A percentile compares a stretch with the other conserved stretches of the same genome.
Conservation (phyloP, 1,140 invertebrate species). For the Octopus bimaculoides region DNA sequence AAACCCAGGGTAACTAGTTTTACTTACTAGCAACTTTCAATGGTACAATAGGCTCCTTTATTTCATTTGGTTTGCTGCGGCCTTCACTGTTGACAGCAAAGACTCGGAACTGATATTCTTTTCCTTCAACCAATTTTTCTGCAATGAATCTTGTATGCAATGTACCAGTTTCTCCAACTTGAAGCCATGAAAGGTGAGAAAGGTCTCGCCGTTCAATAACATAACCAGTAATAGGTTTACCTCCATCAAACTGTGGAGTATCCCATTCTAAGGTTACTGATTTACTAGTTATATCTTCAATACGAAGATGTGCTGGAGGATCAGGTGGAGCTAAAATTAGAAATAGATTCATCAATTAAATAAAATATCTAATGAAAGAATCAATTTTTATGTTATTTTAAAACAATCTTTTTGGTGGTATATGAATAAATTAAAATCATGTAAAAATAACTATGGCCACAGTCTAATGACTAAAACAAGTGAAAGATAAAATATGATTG, state of each 20-base stretch:
- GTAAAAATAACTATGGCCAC: too few species aligned
- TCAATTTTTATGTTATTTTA: too few species aligned
- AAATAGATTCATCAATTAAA: background rate
- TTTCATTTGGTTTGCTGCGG: conserved; percentile 30
- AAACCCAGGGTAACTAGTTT: conserved; percentile 65
- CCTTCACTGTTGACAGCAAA: conserved; percentile 79
- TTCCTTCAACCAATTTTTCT: conserved; percentile 83
- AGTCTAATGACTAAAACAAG: too few species aligned
- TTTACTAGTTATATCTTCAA: conserved; percentile 39
- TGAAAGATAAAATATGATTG: too few species aligned
- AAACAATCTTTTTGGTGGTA: too few species aligned
- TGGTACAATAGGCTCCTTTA: conserved; percentile 33
- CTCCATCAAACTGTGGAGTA: conserved; percentile 52
- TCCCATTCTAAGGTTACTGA: conserved; percentile 48
- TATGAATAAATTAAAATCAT: too few species aligned
- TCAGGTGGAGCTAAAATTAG: conserved; percentile 37
- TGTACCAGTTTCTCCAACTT: conserved; percentile 49
- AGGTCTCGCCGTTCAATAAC: conserved; percentile 57
- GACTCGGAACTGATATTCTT: conserved; percentile 93
- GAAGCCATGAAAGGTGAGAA: conserved; percentile 62
- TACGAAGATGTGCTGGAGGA: conserved; percentile 38
- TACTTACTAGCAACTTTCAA: conserved; percentile 34
- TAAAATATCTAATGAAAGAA: too few species aligned
- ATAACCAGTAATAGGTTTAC: conserved; percentile 52
- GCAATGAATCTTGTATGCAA: conserved; percentile 69